phyloP scores from a whole-genome alignment of 2,888 invertebrate species.

The Holacanthella duospinosa region DNA sequence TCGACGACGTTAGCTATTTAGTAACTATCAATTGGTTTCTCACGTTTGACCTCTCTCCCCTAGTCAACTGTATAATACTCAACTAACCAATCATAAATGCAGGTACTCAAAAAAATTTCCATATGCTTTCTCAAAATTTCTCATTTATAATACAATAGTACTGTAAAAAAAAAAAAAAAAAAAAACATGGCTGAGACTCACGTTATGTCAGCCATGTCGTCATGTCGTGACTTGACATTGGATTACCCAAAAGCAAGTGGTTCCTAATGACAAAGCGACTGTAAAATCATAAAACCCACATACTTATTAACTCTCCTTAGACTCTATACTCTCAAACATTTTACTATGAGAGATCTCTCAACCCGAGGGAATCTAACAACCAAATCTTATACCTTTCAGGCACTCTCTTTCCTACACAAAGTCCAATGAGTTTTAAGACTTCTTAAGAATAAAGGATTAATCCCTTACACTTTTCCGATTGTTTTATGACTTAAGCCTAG shows the following conservation, averaged over 20 bases:
- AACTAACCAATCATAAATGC: no score
- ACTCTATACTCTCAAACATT: no score
- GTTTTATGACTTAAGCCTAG: neutral
- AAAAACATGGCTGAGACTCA: neutral
- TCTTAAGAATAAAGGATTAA: neutral
- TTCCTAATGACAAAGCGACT: neutral
- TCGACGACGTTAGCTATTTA: no score
- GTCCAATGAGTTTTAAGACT: neutral
- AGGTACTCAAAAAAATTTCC: no score
- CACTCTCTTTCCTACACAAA: neutral
- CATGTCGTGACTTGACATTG: neutral
- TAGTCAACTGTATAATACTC: no score
- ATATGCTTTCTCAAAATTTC: neutral
- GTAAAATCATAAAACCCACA: constrained; percentile 3
- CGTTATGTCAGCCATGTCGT: no score
- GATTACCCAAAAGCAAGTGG: neutral
- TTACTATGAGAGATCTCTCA: no score
- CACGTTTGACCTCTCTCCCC: no score
- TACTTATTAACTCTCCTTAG: neutral
- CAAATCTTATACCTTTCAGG: neutral
- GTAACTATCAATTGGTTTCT: no score
- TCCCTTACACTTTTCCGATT: neutral
- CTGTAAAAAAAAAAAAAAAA: neutral
- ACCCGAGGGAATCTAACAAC: neutral
- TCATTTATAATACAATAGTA: neutral